Base-by-base conservation (phyloP, 2,113 vertebrate species). In the Notarius quadriscutis region DNA sequence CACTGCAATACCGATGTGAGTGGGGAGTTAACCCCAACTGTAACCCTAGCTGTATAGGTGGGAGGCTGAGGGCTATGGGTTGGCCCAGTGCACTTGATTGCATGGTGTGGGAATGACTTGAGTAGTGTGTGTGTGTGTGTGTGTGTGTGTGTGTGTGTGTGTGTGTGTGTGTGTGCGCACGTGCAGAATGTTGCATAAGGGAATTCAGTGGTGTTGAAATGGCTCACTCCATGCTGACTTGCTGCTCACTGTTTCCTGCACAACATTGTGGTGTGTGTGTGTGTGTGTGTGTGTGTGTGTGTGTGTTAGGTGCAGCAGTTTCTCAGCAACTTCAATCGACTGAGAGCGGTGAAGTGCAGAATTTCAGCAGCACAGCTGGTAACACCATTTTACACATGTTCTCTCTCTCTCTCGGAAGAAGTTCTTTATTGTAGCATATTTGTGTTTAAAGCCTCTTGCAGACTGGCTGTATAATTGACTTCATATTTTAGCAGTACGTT, bases 341-440 rank as follows among this genome's bases (percentile, higher is more conserved):
- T 91, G 97, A 98, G 92, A 97, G 95, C 95, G 96, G 95, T 88
- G 97, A 98, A 89, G 95, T 97, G 30, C 97, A 97, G 92, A 96
- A 93, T 89, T 95, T 96, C 85, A 93, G 95, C 94, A 96, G 95
- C 0, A 96, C 97, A 91, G 94, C 96, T 95, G 97, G 97, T 98
- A 0, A 80, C 62, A 48, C 55, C 10, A 51, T 80, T 51, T 17
- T 4, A 17, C 57, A 17, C 57, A 4, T 3, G 11, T 15, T 58
- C 15, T 60, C 11, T 27, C 51, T 58, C 0, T 60, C 11, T 51
- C 53, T 57, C 9, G 25, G 41, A 12, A 51, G 25, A 50, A 5
- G 11, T 51, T 77, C 20, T 25, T n/a, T 25, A n/a, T n/a, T 77
- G 22, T n/a, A 77, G 4, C 74, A 53, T 78, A 50, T 53, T 78